Percentiles rank a stretch among this genome's conserved stretches.
phyloP scores from a whole-genome alignment of 2,797 vertebrate species.

The Alcedo quadribrachys region DNA sequence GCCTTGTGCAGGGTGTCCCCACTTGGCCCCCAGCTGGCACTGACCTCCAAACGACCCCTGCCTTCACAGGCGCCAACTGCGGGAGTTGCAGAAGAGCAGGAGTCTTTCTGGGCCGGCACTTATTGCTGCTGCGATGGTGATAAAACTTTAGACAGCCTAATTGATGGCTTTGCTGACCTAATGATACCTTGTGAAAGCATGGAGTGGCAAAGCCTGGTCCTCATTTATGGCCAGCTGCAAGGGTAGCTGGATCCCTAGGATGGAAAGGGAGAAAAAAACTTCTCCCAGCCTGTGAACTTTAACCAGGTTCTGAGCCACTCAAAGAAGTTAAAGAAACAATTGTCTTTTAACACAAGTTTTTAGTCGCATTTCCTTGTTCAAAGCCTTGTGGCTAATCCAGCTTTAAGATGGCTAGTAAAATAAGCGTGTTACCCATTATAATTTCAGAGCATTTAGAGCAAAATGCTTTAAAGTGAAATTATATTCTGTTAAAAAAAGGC shows the following conservation, averaged over 20 bases:
- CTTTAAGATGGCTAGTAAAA: constrained; percentile 19
- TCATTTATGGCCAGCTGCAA: constrained; percentile 98
- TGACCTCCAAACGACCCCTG: constrained; percentile 92
- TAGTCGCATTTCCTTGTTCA: constrained; percentile 9
- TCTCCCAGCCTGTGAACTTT: constrained; percentile 78
- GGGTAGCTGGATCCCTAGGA: constrained; percentile 84
- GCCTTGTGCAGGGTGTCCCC: constrained; percentile 77
- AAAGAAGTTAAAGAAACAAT: constrained; percentile 69
- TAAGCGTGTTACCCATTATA: neutral
- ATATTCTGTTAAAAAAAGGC: constrained; percentile 9
- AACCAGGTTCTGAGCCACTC: constrained; percentile 76
- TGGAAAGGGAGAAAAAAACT: constrained; percentile 44
- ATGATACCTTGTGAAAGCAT: constrained; percentile 97
- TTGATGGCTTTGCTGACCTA: constrained; percentile 99
- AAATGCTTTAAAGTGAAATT: constrained; percentile 52
- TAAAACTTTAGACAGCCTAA: constrained; percentile 99
- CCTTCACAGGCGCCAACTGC: constrained; percentile 89
- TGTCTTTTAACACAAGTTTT: constrained; percentile 52
- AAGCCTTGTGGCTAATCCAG: constrained; percentile 45
- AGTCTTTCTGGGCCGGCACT: constrained; percentile 93
- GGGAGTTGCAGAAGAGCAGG: constrained; percentile 89
- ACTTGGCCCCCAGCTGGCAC: constrained; percentile 88
- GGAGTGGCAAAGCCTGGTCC: constrained; percentile 93
- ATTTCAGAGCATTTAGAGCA: constrained; percentile 13
- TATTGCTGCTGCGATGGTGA: constrained; percentile 94